These are phyloP conservation scores for Budorcas taxicolor DNA, from an alignment of 2,113 vertebrate genomes.

Conservation along the genomic window DNA sequence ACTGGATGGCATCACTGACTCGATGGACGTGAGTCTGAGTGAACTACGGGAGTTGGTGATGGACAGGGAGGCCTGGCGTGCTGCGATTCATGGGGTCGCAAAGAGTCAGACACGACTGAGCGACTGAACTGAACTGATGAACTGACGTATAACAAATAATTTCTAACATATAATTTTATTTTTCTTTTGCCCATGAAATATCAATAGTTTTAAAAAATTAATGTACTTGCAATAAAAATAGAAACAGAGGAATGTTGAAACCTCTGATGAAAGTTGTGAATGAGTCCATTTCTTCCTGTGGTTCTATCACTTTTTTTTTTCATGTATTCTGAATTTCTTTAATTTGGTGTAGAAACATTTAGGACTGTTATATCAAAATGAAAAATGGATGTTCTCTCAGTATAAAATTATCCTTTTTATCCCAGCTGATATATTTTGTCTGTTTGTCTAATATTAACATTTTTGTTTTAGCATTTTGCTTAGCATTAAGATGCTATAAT, in stretches of 20 bases:
- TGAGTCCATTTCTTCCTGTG: background rate
- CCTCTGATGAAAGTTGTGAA: background rate
- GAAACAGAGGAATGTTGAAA: background rate
- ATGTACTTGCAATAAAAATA: background rate
- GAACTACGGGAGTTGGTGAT: too few species aligned
- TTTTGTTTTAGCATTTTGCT: background rate
- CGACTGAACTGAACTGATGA: too few species aligned
- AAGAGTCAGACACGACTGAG: too few species aligned
- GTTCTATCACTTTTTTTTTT: background rate
- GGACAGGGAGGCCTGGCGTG: too few species aligned
- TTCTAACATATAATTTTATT: background rate
- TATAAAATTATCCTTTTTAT: background rate
- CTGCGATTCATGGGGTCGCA: too few species aligned
- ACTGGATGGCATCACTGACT: too few species aligned
- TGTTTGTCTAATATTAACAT: background rate
- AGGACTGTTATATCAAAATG: background rate
- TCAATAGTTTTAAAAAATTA: background rate
- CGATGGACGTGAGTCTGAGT: too few species aligned
- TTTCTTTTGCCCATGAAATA: background rate
- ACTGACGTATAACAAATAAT: background rate
- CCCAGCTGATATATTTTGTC: background rate
- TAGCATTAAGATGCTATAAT: background rate
- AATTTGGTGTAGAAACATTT: background rate
- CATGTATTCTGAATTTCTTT: background rate
- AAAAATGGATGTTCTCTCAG: background rate